Conservation (phyloP, 2,797 vertebrate species). For the Bradypus variegatus region DNA sequence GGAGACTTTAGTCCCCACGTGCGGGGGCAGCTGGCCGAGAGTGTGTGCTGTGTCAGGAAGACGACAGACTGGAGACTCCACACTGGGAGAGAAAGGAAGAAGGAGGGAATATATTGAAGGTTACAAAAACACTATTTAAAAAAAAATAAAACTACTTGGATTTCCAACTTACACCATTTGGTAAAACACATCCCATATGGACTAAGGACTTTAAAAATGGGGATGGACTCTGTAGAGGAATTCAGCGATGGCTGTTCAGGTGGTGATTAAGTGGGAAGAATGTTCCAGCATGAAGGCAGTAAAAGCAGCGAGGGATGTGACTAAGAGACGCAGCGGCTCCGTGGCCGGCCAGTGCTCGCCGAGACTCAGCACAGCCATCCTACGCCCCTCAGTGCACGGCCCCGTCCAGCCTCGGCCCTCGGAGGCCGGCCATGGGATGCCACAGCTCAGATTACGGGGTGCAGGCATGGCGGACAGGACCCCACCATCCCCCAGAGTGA, state of each 20-base stretch:
- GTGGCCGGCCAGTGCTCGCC: neutral
- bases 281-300: slow-evolving; percentile 15
- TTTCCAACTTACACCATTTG: slow-evolving; percentile 38
- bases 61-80: neutral
- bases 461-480: no score
- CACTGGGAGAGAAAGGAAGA: neutral
- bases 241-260: slow-evolving; percentile 10
- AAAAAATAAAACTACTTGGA: slow-evolving; percentile 25
- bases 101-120: neutral
- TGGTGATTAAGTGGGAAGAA: slow-evolving; percentile 32
- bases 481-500: neutral
- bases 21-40: no score
- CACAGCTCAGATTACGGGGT: no score
- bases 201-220: neutral
- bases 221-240: neutral
- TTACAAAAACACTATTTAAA: neutral
- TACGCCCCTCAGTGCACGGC: no score
- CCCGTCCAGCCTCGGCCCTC: no score
- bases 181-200: slow-evolving; percentile 24
- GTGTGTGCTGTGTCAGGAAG: neutral
- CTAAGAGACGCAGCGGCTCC: neutral
- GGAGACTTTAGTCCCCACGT: no score
- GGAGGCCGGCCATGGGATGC: no score
- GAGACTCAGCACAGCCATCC: no score
- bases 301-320: neutral